Evolutionary conservation across 2,113 vertebrate genomes (phyloP).

Genomic region (Mystacornis crossleyi): DNA sequence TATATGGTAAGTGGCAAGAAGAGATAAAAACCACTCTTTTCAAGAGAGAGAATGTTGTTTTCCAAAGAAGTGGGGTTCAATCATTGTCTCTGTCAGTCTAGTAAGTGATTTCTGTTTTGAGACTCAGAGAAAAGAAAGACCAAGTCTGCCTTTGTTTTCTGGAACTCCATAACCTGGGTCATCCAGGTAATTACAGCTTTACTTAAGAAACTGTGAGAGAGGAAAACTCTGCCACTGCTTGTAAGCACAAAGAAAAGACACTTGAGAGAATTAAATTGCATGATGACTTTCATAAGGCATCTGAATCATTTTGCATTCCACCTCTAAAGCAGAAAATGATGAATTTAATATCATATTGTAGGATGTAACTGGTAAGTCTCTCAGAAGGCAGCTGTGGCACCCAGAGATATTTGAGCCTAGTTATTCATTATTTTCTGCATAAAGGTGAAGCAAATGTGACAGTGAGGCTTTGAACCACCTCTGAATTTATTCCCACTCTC

Average conservation of each 20-base stretch:
- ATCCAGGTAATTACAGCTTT: constrained; percentile 64
- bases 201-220: neutral
- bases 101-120: constrained; percentile 16
- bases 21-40: neutral
- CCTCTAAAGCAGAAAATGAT: constrained; percentile 76
- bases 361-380: constrained; percentile 62
- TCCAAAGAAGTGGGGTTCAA: neutral
- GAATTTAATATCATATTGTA: constrained; percentile 75
- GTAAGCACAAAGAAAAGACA: constrained; percentile 70
- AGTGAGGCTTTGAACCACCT: constrained; percentile 37
- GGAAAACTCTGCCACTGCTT: constrained; percentile 38
- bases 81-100: neutral
- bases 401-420: constrained; percentile 45
- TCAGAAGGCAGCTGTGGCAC: constrained; percentile 60
- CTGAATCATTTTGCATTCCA: constrained; percentile 76
- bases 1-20: neutral
- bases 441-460: constrained; percentile 53
- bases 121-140: neutral
- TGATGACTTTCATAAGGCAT: constrained; percentile 72
- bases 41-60: neutral
- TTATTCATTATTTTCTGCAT: constrained; percentile 54
- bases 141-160: constrained; percentile 57
- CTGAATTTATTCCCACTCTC: neutral
- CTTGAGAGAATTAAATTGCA: constrained; percentile 77
- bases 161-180: constrained; percentile 16